Evolutionary conservation across 2,888 invertebrate species (phyloP), one percentile per base, ranked within the genome.

Genomic region (Xestia c-nigrum): DNA sequence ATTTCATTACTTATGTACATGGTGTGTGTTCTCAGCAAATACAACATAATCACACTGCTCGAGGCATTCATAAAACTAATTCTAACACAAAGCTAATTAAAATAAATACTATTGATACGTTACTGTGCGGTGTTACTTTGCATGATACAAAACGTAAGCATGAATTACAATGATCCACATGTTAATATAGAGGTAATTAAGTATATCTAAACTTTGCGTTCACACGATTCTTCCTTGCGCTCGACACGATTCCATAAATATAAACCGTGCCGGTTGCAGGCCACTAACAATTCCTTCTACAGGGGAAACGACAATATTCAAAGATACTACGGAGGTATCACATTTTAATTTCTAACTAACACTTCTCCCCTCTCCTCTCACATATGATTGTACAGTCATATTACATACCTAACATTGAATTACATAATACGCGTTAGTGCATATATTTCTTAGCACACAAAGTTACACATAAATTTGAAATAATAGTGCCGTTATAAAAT

Each of bases 1-100:
- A 96, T 94, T 96, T 93, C 73, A 91, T 91, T 92, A 93, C 87
- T 91, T 95, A 95, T 95, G 92, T 96, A 96, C 96, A 96, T 94
- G 91, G 90, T 93, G 92, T 93, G 92, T 93, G 92, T 92, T 91
- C 87, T 89, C 89, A 93, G 93, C 93, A 89, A 89, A 91, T 91
- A 92, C 87, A 93, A 93, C 93, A 93, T 92, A 92, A 94, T 90
- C 89, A 93, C 92, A 91, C 90, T 89, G 94, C 92, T 91, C 86
- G 80, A 85, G 87, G 90, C 91, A 87, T 89, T 85, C 83, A 87
- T 87, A 86, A 84, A 86, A 85, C 86, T 90, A 90, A 89, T 85
- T 84, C 89, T 89, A 91, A 93, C 93, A 93, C 91, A 93, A 93
- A 94, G 94, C 94, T 93, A 93, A 90, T 87, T 84, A 74, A 90